Percentiles rank a stretch among this genome's conserved stretches.
Conservation (phyloP, 2,797 vertebrate genomes). For the Columba guinea region DNA sequence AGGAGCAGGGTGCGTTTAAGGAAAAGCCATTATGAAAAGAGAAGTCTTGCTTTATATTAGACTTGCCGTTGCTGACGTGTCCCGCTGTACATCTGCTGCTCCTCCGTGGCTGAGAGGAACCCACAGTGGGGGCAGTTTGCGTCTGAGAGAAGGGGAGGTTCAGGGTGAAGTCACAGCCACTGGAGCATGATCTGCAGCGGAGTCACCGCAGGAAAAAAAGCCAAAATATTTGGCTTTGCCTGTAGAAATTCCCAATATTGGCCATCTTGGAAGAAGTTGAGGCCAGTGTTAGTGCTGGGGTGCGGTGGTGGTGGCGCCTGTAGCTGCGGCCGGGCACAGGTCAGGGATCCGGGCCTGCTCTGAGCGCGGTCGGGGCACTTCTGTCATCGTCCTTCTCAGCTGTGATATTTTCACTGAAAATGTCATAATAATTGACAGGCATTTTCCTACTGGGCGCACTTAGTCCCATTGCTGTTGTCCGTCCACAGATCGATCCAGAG, state of each 20-base stretch:
- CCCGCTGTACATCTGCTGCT: neutral
- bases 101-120: neutral
- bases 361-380: too few species aligned
- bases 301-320: neutral
- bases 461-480: neutral
- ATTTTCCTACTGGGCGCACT: neutral
- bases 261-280: neutral
- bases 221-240: neutral
- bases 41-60: neutral
- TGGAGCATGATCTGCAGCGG: too few species aligned
- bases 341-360: neutral
- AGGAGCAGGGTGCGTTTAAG: neutral
- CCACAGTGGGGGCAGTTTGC: neutral
- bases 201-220: neutral
- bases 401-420: neutral
- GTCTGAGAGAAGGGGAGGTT: neutral
- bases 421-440: too few species aligned
- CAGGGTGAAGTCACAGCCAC: neutral
- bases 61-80: neutral
- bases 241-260: neutral
- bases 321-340: neutral
- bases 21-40: neutral
- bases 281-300: neutral
- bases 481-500: neutral
- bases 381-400: accelerated